phyloP scores from a whole-genome alignment of 2,888 invertebrate species.

The Cephus nigrinus region DNA sequence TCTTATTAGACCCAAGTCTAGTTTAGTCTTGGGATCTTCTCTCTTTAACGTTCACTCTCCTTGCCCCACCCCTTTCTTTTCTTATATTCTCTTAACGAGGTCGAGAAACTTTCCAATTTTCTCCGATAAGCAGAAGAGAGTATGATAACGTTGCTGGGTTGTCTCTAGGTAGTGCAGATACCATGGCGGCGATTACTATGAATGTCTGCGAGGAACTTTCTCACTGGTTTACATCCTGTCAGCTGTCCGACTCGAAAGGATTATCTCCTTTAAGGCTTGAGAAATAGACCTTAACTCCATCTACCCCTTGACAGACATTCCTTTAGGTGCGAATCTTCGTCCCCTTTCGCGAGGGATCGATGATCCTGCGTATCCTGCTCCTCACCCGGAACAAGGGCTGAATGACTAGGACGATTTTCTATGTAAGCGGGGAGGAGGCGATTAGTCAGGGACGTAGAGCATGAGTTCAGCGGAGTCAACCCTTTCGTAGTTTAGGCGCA shows the following conservation, averaged over 20 bases:
- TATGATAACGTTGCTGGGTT: neutral
- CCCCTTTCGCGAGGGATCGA: neutral
- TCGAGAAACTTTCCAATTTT: constrained; percentile 11
- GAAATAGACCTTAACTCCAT: neutral
- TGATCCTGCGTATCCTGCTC: neutral
- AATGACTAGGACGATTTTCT: neutral
- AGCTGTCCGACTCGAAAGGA: neutral
- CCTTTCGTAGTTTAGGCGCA: neutral
- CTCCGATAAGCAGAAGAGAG: neutral
- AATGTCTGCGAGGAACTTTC: neutral
- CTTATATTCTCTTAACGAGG: neutral
- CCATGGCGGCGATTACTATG: neutral
- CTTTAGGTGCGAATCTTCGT: neutral
- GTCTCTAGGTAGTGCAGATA: neutral
- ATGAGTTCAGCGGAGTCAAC: neutral
- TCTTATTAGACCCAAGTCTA: constrained; percentile 31
- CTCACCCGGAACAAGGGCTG: neutral
- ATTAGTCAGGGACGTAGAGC: neutral
- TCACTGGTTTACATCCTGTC: neutral
- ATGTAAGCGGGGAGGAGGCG: neutral
- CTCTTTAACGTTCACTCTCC: constrained; percentile 2
- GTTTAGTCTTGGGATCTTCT: neutral
- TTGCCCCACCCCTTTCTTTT: neutral
- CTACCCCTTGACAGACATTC: too few species aligned
- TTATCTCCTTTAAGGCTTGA: neutral